These are phyloP conservation scores for Conus ventricosus DNA, from an alignment of 1,140 invertebrate genomes.

Conservation along the genomic window DNA sequence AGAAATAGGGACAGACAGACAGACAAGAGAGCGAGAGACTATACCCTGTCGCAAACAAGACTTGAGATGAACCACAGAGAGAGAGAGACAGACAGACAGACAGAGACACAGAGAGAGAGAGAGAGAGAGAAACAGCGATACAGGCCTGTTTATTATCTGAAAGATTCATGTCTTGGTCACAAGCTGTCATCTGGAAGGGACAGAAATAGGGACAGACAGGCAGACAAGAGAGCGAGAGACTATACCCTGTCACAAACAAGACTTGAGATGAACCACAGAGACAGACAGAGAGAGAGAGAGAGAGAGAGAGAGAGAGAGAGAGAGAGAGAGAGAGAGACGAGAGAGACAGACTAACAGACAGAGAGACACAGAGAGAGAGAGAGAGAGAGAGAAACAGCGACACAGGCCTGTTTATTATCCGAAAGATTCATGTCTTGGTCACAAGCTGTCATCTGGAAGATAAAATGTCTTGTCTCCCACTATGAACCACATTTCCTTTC, in stretches of 20 bases:
- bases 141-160: too few species aligned
- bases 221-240: not conserved
- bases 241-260: not conserved
- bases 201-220: not conserved
- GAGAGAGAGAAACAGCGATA: not conserved
- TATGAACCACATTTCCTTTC: too few species aligned
- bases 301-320: not conserved
- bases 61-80: too few species aligned
- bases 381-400: not conserved
- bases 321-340: not conserved
- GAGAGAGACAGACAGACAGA: not conserved
- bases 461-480: too few species aligned
- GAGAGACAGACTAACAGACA: too few species aligned
- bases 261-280: too few species aligned
- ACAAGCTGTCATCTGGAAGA: too few species aligned
- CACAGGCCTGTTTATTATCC: too few species aligned
- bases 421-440: too few species aligned
- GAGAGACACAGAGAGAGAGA: too few species aligned
- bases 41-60: not conserved
- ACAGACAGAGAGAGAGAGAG: not conserved
- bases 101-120: not conserved
- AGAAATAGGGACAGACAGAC: not conserved
- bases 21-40: not conserved
- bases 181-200: too few species aligned
- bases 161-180: too few species aligned